Conservation (phyloP, 2,113 vertebrate genomes). For the Hemibagrus wyckioides region DNA sequence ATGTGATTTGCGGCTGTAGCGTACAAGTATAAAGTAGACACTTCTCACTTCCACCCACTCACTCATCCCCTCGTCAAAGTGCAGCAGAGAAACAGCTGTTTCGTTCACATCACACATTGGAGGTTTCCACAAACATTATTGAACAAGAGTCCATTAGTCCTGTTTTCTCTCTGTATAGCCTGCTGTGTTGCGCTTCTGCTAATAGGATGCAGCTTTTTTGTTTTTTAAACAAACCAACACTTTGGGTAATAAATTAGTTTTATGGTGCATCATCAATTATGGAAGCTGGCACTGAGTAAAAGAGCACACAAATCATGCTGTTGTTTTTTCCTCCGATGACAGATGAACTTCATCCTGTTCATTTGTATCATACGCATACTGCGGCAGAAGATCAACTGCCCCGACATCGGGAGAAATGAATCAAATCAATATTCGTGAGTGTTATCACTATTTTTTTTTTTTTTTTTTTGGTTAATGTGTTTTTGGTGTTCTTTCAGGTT, state of each 20-base stretch:
- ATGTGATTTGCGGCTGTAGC: slow-evolving; percentile 21
- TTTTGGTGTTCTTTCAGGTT: neutral
- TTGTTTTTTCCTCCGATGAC: slow-evolving; percentile 36
- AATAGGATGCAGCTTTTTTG: slow-evolving; percentile 9
- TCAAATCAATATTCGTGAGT: slow-evolving; percentile 94
- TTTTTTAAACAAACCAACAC: slow-evolving; percentile 11
- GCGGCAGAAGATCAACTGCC: slow-evolving; percentile 92
- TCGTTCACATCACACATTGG: slow-evolving; percentile 8
- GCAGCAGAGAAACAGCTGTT: slow-evolving; percentile 30
- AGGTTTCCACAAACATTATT: slow-evolving; percentile 35
- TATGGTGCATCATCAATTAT: slow-evolving; percentile 9
- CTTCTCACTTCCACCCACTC: slow-evolving; percentile 14
- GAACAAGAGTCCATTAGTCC: slow-evolving; percentile 35
- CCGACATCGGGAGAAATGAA: slow-evolving; percentile 87
- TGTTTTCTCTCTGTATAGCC: neutral
- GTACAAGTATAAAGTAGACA: slow-evolving; percentile 13
- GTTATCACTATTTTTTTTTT: neutral
- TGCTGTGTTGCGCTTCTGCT: slow-evolving; percentile 2
- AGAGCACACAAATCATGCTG: slow-evolving; percentile 9
- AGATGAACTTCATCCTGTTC: slow-evolving; percentile 95
- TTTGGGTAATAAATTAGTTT: slow-evolving; percentile 14
- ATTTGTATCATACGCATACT: slow-evolving; percentile 95
- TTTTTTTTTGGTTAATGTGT: slow-evolving; percentile 7
- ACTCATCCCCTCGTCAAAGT: slow-evolving; percentile 12
- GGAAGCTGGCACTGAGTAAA: neutral